A percentile compares a stretch with the other conserved stretches of the same genome.
These are phyloP conservation scores for Paratrypauchen microcephalus DNA, from an alignment of 2,797 vertebrate species.

Conservation along the genomic window DNA sequence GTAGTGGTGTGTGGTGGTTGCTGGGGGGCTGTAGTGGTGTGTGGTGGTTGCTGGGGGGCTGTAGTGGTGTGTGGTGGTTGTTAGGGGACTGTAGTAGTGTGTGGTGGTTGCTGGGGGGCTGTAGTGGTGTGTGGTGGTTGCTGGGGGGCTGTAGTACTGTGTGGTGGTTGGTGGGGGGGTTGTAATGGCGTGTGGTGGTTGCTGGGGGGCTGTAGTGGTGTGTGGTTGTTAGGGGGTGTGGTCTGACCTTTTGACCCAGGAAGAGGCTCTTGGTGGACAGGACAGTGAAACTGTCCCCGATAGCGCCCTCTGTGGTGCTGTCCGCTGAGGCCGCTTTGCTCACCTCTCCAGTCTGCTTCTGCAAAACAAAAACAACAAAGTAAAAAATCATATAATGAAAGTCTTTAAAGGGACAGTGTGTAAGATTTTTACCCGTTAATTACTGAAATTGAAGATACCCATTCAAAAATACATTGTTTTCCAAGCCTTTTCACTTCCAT, in stretches of 20 bases:
- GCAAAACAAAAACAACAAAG: constrained; percentile 35
- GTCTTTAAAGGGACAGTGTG: too few species aligned
- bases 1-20: too few species aligned
- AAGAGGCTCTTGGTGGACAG: constrained; percentile 98
- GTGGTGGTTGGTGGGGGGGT: too few species aligned
- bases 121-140: neutral
- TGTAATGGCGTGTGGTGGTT: neutral
- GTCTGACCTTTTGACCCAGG: constrained; percentile 94
- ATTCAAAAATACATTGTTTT: too few species aligned
- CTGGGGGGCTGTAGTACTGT: neutral
- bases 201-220: neutral
- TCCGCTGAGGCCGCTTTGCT: constrained; percentile 93
- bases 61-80: neutral
- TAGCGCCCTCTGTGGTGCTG: constrained; percentile 91
- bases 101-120: neutral
- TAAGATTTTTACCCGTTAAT: too few species aligned
- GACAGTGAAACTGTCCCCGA: constrained; percentile 90
- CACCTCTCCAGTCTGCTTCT: constrained; percentile 88
- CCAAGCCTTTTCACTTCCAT: too few species aligned
- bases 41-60: too few species aligned
- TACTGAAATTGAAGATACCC: too few species aligned
- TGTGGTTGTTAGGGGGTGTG: neutral
- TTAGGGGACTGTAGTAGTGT: neutral
- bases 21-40: too few species aligned
- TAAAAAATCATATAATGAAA: too few species aligned